Conservation (phyloP, 2,113 vertebrate genomes). For the Ailuropoda melanoleuca region DNA sequence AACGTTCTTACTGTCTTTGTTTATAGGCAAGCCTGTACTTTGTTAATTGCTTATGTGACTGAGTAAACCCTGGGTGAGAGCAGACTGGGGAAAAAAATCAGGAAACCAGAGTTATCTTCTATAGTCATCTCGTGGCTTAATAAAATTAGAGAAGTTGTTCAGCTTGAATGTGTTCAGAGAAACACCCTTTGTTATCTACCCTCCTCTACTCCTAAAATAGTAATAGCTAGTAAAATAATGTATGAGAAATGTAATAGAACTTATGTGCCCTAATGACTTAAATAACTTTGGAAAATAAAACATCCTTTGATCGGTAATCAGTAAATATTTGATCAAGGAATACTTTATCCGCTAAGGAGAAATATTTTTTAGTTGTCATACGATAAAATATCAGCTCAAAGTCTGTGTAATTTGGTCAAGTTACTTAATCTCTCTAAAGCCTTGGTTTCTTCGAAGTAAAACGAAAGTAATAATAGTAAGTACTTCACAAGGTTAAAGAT, state of each 20-base stretch:
- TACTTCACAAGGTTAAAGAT: not conserved
- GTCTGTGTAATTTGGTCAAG: not conserved
- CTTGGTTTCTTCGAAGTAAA: not conserved
- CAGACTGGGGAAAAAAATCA: not conserved
- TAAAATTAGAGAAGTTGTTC: conserved; percentile 13
- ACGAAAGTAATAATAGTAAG: not conserved
- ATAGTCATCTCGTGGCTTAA: not conserved
- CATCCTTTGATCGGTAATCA: not conserved
- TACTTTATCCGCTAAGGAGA: not conserved
- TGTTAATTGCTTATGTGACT: not conserved
- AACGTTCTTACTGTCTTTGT: not conserved
- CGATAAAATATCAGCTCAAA: not conserved
- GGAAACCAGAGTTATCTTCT: not conserved
- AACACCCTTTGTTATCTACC: not conserved
- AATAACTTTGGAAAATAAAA: conserved; percentile 31
- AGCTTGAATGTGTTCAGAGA: not conserved
- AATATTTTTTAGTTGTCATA: not conserved
- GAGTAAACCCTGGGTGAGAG: not conserved
- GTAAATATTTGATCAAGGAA: not conserved
- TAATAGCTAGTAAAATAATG: not conserved
- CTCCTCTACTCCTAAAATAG: not conserved
- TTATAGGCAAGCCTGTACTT: not conserved
- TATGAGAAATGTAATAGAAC: not conserved
- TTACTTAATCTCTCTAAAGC: not conserved
- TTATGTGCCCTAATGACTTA: not conserved